phyloP scores from a whole-genome alignment of 1,140 invertebrate genomes.

The Trinorchestia longiramus region DNA sequence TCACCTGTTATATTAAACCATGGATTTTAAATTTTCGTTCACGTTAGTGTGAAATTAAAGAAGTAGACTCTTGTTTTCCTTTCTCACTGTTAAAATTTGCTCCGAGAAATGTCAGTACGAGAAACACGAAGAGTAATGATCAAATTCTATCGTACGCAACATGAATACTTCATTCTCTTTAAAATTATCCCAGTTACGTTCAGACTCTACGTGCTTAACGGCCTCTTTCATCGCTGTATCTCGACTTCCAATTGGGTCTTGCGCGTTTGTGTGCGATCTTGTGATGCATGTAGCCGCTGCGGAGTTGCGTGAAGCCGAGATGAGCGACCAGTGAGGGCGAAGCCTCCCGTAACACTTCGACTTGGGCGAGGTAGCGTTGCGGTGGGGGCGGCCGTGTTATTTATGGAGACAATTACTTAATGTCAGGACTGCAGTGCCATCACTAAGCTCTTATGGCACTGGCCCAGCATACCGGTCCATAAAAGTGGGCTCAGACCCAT shows the following conservation, averaged over 20 bases:
- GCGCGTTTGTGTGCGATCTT: background rate
- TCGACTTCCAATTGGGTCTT: background rate
- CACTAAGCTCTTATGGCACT: background rate
- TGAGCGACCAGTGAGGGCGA: background rate
- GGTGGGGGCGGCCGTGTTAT: background rate
- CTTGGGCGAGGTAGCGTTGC: background rate
- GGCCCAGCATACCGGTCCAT: background rate
- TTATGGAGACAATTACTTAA: constrained; percentile 9
- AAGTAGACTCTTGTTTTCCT: no score
- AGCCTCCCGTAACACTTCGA: background rate
- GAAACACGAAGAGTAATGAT: no score
- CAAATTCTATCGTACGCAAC: background rate
- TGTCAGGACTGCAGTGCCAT: constrained; percentile 4
- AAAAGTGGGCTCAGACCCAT: background rate
- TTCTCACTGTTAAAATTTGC: no score
- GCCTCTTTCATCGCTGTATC: background rate
- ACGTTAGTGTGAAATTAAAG: no score
- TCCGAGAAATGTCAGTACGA: no score
- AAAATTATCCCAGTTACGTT: background rate
- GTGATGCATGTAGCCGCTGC: no score
- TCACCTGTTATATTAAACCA: no score
- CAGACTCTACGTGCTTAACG: background rate
- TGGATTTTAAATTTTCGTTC: no score
- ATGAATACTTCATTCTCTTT: background rate
- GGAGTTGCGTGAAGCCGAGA: background rate